A percentile compares a stretch with the other conserved stretches of the same genome.
Evolutionary conservation across 1,140 invertebrate genomes (phyloP).

Genomic region (Aphaenogaster floridana): DNA sequence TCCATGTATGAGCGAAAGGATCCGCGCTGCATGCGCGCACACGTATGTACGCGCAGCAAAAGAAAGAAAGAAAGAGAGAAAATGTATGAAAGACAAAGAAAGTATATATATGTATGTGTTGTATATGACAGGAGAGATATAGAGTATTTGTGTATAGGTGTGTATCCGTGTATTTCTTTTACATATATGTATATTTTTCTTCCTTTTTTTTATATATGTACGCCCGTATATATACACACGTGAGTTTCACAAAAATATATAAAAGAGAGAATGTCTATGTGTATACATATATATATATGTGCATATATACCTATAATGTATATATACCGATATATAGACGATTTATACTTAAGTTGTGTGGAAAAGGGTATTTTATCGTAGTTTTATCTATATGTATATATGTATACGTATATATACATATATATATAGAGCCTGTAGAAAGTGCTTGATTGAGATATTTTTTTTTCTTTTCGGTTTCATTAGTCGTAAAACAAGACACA

Average conservation of each 20-base stretch:
- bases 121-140: slow-evolving; percentile 42
- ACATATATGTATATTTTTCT: slow-evolving; percentile 69
- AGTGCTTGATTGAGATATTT: slow-evolving; percentile 83
- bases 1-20: slow-evolving; percentile 22
- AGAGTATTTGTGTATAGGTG: slow-evolving; percentile 66
- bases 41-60: not conserved
- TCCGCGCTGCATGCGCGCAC: slow-evolving; percentile 7
- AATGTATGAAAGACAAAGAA: slow-evolving; percentile 25
- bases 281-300: slow-evolving; percentile 81
- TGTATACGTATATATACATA: slow-evolving; percentile 62
- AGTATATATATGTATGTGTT: slow-evolving; percentile 30
- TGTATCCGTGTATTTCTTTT: slow-evolving; percentile 65
- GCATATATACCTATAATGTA: slow-evolving; percentile 78
- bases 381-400: slow-evolving; percentile 69
- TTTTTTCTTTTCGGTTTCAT: slow-evolving; percentile 72
- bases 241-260: slow-evolving; percentile 87
- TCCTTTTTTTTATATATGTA: slow-evolving; percentile 78
- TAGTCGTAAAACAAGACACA: slow-evolving; percentile 85
- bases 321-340: slow-evolving; percentile 79
- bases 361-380: slow-evolving; percentile 81
- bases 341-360: slow-evolving; percentile 81
- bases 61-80: slow-evolving; percentile 5
- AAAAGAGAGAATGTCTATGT: slow-evolving; percentile 85
- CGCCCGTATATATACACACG: slow-evolving; percentile 84
- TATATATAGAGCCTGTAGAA: slow-evolving; percentile 80